Evolutionary conservation across 23 tunicate genomes (phyloP).

Genomic region (Phallusia fumigata): DNA sequence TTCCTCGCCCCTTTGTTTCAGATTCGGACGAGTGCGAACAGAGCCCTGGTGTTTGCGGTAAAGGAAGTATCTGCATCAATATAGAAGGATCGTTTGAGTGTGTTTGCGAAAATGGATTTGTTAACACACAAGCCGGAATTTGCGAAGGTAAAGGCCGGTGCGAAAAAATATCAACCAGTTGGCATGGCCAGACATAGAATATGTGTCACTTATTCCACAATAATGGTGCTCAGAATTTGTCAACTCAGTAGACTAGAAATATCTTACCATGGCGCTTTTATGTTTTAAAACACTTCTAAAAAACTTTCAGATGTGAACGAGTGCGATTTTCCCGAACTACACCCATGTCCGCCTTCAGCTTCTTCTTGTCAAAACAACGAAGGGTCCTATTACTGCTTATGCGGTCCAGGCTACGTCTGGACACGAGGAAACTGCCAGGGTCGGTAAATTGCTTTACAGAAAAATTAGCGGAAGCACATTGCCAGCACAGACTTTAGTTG

Average conservation of each 20-base stretch:
- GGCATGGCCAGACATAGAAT: too few relatives aligned
- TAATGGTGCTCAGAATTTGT: too few relatives aligned
- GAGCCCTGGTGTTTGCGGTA: constrained; percentile 67
- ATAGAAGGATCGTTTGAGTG: constrained; percentile 72
- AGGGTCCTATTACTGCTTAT: constrained; percentile 63
- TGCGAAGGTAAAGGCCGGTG: constrained; percentile 43
- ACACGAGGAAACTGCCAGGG: constrained; percentile 56
- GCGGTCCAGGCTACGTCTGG: constrained; percentile 62
- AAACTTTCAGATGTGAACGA: constrained; percentile 70
- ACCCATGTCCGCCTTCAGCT: constrained; percentile 31
- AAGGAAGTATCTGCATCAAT: constrained; percentile 66
- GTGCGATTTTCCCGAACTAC: constrained; percentile 55
- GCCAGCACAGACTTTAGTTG: too few relatives aligned
- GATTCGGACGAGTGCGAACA: constrained; percentile 69
- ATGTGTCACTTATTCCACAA: too few relatives aligned
- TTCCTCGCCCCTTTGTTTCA: too few relatives aligned
- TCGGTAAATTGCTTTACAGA: background rate
- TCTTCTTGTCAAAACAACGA: constrained; percentile 42
- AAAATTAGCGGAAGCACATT: too few relatives aligned
- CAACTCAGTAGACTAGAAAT: too few relatives aligned
- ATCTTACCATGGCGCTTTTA: too few relatives aligned
- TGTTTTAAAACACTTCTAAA: too few relatives aligned
- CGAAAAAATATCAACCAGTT: too few relatives aligned
- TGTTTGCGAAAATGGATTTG: constrained; percentile 59
- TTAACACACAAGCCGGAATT: constrained; percentile 37